Conservation (phyloP, 2,113 vertebrate genomes). For the Epinephelus moara region DNA sequence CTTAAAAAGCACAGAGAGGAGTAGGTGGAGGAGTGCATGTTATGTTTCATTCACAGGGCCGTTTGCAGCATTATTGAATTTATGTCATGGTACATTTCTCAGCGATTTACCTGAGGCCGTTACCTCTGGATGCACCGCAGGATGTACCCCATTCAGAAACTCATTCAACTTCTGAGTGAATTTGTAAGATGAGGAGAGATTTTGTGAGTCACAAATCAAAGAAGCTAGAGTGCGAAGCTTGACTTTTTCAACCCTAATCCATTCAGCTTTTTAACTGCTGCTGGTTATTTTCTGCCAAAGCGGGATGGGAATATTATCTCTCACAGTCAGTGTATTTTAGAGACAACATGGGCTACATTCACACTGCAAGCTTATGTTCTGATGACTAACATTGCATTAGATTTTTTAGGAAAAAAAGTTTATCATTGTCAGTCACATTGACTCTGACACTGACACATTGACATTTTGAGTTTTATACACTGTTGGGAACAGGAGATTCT, state of each 20-base stretch:
- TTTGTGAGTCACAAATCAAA: slow-evolving; percentile 1
- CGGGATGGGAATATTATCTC: background rate
- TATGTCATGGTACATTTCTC: slow-evolving; percentile 16
- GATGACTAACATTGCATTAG: background rate
- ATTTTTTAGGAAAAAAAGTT: background rate
- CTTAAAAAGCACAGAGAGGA: background rate
- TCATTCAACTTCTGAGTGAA: slow-evolving; percentile 13
- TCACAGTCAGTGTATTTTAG: background rate
- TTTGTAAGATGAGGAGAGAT: background rate
- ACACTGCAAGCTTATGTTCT: background rate
- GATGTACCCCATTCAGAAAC: background rate
- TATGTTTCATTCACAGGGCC: slow-evolving; percentile 32
- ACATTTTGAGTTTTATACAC: too few relatives aligned
- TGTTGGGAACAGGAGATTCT: too few relatives aligned
- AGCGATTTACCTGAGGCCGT: slow-evolving; percentile 10
- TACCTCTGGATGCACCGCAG: slow-evolving; percentile 13
- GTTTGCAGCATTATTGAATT: slow-evolving; percentile 24
- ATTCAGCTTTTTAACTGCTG: background rate
- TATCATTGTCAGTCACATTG: too few relatives aligned
- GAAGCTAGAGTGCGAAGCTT: background rate
- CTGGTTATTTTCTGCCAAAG: background rate
- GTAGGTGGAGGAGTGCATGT: background rate
- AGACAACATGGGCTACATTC: background rate
- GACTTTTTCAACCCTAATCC: background rate
- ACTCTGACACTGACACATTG: too few relatives aligned